phyloP scores from a whole-genome alignment of 2,888 invertebrate genomes.

The Ganaspis brasiliensis region DNA sequence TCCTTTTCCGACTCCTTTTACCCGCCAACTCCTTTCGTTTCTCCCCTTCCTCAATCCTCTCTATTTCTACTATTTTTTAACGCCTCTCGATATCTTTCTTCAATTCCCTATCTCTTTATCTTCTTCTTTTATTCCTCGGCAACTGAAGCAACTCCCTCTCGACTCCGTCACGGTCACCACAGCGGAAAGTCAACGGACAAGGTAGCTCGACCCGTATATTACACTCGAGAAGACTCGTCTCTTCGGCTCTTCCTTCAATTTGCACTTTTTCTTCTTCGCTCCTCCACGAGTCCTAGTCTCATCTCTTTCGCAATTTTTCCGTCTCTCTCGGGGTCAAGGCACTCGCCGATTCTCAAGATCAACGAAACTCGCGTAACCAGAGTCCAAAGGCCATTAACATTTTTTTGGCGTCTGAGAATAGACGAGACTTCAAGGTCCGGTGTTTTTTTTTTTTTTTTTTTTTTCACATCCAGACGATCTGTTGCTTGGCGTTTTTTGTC shows the following conservation, averaged over 20 bases:
- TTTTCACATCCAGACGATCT: too few species aligned
- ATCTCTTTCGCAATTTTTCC: background rate
- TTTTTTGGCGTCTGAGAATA: constrained; percentile 10
- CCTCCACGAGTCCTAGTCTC: constrained; percentile 44
- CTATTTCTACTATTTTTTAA: background rate
- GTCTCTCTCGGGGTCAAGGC: constrained; percentile 56
- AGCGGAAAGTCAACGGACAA: constrained; percentile 74
- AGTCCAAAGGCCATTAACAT: background rate
- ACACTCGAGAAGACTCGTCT: constrained; percentile 57
- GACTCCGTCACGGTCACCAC: constrained; percentile 63
- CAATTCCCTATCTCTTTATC: constrained; percentile 46
- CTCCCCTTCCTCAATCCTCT: constrained; percentile 68
- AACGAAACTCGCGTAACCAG: constrained; percentile 36
- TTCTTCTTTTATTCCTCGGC: constrained; percentile 49
- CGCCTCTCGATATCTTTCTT: too few species aligned
- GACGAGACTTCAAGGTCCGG: constrained; percentile 2
- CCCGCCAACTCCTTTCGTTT: constrained; percentile 41
- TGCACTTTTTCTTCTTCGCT: constrained; percentile 57
- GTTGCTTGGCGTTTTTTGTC: too few species aligned
- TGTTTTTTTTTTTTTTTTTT: background rate
- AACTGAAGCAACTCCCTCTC: constrained; percentile 62
- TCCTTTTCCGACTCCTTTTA: constrained; percentile 58
- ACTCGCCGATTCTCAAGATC: constrained; percentile 45
- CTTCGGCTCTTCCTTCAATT: constrained; percentile 24
- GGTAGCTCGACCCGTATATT: constrained; percentile 74